phyloP scores from a whole-genome alignment of 1,140 invertebrate genomes.

The Megalonaias nervosa region DNA sequence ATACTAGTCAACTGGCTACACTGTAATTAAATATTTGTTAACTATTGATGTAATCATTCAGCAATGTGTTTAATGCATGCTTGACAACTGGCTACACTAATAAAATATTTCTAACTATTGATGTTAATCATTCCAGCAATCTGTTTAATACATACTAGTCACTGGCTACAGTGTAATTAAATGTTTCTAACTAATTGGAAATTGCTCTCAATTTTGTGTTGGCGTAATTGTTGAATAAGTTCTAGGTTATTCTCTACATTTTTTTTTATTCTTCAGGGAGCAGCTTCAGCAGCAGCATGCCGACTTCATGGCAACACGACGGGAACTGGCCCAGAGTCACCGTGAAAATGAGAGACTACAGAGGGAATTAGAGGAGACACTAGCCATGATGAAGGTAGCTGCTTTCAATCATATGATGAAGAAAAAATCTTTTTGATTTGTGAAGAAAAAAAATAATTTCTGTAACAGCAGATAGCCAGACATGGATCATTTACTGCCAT shows the following conservation, averaged over 20 bases:
- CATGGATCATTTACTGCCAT: not conserved
- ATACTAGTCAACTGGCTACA: not conserved
- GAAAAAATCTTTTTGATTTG: not conserved
- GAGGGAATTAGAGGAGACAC: conserved; percentile 52
- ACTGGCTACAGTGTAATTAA: not conserved
- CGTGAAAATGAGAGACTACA: conserved; percentile 52
- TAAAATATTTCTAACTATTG: not conserved
- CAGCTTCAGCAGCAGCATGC: conserved; percentile 60
- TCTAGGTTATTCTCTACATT: not conserved
- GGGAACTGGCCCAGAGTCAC: conserved; percentile 49
- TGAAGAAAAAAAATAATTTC: not conserved
- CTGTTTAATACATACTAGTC: not conserved
- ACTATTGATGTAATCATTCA: not conserved
- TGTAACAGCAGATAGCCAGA: not conserved
- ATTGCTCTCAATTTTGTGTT: not conserved
- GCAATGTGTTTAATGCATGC: too few relatives aligned
- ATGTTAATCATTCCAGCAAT: not conserved
- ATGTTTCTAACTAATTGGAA: not conserved
- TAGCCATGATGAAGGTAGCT: conserved; percentile 36
- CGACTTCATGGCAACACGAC: conserved; percentile 53
- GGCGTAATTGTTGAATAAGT: not conserved
- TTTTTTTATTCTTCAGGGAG: conserved; percentile 40
- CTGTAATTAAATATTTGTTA: not conserved
- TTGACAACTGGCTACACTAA: too few relatives aligned
- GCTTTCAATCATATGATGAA: not conserved